phyloP scores from a whole-genome alignment of 2,888 invertebrate genomes.

The Exephanes ischioxanthus region DNA sequence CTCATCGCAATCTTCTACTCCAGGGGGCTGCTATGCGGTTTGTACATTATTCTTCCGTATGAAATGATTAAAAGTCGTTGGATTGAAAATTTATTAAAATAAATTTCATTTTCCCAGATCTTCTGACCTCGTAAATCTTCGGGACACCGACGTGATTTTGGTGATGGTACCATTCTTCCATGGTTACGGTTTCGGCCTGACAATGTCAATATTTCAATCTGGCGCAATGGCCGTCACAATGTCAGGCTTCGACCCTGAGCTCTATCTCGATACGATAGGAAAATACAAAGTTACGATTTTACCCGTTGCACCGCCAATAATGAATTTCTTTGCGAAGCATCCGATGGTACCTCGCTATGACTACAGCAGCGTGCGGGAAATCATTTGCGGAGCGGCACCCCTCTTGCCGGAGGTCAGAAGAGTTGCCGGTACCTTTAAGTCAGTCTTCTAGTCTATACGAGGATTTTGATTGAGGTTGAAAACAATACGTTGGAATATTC shows the following conservation, averaged over 20 bases:
- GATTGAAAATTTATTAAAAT: not conserved
- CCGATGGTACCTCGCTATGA: conserved; percentile 85
- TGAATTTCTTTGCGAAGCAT: conserved; percentile 86
- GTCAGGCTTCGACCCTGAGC: conserved; percentile 73
- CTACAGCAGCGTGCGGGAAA: conserved; percentile 82
- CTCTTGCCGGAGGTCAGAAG: conserved; percentile 81
- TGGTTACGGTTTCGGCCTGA: conserved; percentile 71
- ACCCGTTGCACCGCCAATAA: conserved; percentile 86
- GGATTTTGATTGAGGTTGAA: no score
- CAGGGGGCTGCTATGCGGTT: conserved; percentile 30
- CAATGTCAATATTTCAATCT: not conserved
- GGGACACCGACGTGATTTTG: conserved; percentile 58
- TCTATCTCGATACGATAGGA: conserved; percentile 73
- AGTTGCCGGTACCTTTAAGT: not conserved
- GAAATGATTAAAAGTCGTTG: no score
- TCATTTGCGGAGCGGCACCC: conserved; percentile 86
- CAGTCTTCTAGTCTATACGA: no score
- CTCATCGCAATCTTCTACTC: conserved; percentile 88
- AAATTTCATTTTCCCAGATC: conserved; percentile 57
- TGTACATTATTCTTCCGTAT: conserved; percentile 1
- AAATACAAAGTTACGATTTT: conserved; percentile 75
- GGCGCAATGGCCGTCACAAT: conserved; percentile 67
- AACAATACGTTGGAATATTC: no score
- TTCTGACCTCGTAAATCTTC: not conserved
- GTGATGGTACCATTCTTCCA: conserved; percentile 74